A percentile compares a stretch with the other conserved stretches of the same genome.
phyloP scores from a whole-genome alignment of 2,113 vertebrate genomes.

The Alces alces region DNA sequence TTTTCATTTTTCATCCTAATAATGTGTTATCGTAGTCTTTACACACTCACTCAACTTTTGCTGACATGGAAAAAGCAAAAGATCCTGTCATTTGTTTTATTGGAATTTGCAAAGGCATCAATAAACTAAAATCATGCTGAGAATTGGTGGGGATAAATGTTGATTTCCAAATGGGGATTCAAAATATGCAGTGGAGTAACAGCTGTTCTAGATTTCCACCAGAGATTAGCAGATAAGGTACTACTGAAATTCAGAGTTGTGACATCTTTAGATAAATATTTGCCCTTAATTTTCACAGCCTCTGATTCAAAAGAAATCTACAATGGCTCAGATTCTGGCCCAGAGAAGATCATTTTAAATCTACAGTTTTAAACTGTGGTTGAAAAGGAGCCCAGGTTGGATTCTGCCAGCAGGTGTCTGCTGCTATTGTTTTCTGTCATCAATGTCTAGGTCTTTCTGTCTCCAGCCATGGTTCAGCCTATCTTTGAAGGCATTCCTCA shows the following conservation, averaged over 20 bases:
- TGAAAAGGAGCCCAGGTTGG: conserved; percentile 19
- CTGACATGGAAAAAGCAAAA: background rate
- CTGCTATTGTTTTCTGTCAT: background rate
- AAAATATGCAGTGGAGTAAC: conserved; percentile 57
- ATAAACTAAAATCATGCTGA: conserved; percentile 5
- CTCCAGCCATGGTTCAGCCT: background rate
- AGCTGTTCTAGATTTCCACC: conserved; percentile 49
- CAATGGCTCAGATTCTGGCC: conserved; percentile 33
- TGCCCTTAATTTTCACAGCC: conserved; percentile 67
- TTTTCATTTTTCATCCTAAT: background rate
- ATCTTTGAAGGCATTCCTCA: background rate
- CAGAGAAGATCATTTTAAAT: conserved; percentile 10
- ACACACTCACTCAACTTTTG: background rate
- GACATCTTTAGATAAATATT: conserved; percentile 72
- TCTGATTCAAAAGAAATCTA: conserved; percentile 59
- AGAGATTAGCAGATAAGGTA: conserved; percentile 64
- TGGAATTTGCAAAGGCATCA: conserved; percentile 32
- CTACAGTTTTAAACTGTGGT: background rate
- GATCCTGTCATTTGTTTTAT: background rate
- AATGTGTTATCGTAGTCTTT: background rate
- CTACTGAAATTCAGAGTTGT: conserved; percentile 67
- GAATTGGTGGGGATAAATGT: background rate
- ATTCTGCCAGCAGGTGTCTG: background rate
- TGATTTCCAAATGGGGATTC: conserved; percentile 43
- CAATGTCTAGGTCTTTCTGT: background rate